A percentile compares a stretch with the other conserved stretches of the same genome.
Conservation (phyloP, 2,888 invertebrate genomes). For the Oscheius sp. region DNA sequence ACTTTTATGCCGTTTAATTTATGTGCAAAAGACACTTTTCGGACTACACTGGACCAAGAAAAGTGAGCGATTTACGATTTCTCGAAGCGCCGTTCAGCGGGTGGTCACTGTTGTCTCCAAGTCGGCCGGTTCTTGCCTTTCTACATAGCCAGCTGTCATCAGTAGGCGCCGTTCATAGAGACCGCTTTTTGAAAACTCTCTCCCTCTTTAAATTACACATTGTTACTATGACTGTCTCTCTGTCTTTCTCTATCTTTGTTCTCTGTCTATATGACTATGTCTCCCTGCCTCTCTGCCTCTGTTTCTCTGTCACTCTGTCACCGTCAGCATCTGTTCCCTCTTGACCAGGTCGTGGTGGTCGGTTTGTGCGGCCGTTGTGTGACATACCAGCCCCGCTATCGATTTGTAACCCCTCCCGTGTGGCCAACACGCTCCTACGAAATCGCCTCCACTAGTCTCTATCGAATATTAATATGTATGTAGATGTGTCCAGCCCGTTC, state of each 20-base stretch:
- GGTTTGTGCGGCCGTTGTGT: slow-evolving; percentile 1
- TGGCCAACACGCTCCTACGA: slow-evolving; percentile 5
- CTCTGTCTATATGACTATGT: no score
- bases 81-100: background rate
- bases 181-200: no score
- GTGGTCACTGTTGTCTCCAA: slow-evolving; percentile 7
- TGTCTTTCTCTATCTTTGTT: no score
- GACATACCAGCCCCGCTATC: slow-evolving; percentile 36
- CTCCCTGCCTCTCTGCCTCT: no score
- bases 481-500: slow-evolving; percentile 5
- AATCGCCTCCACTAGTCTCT: slow-evolving; percentile 2
- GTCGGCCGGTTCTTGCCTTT: slow-evolving; percentile 14
- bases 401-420: slow-evolving; percentile 39
- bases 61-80: background rate
- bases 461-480: slow-evolving; percentile 35
- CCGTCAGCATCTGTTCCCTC: no score
- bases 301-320: no score
- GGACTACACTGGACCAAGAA: background rate
- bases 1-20: no score
- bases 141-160: slow-evolving; percentile 28
- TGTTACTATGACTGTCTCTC: no score
- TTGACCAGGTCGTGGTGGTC: no score
- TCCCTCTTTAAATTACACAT: no score
- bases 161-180: no score
- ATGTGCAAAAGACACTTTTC: background rate